These are phyloP conservation scores for Sminthopsis crassicaudata DNA, from an alignment of 2,113 vertebrate genomes.

Conservation along the genomic window DNA sequence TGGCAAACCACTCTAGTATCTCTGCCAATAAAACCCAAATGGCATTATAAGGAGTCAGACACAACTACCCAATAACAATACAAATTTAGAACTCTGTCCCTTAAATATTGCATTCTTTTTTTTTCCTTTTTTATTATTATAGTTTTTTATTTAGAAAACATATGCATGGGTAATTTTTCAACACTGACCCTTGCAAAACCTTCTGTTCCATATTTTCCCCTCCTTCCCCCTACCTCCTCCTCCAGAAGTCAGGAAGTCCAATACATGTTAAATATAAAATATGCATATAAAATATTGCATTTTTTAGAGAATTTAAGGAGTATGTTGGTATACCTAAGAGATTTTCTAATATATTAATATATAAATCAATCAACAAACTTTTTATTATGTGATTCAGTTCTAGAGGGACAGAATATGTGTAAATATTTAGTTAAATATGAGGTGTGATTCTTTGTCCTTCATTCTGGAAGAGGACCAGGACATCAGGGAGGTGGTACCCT, in stretches of 20 bases:
- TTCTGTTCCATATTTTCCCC: no score
- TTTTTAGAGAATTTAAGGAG: not conserved
- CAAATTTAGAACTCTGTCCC: not conserved
- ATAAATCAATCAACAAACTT: not conserved
- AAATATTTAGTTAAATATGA: not conserved
- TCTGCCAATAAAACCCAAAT: not conserved
- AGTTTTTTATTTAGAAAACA: no score
- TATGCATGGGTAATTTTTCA: no score
- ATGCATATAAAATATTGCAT: not conserved
- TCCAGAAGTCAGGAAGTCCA: no score
- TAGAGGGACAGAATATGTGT: not conserved
- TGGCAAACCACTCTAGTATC: not conserved
- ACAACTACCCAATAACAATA: not conserved
- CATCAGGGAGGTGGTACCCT: no score
- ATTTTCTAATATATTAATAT: not conserved
- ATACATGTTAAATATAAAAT: no score
- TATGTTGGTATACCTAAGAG: not conserved
- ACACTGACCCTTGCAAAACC: no score
- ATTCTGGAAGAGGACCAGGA: no score
- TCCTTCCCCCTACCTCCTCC: no score
- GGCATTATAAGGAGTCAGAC: not conserved
- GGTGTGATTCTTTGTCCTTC: no score
- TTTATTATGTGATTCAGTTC: not conserved
- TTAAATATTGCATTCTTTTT: not conserved
- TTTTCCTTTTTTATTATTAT: no score